Conservation (phyloP, 2,888 invertebrate genomes). For the Drosophila stalkeri region DNA sequence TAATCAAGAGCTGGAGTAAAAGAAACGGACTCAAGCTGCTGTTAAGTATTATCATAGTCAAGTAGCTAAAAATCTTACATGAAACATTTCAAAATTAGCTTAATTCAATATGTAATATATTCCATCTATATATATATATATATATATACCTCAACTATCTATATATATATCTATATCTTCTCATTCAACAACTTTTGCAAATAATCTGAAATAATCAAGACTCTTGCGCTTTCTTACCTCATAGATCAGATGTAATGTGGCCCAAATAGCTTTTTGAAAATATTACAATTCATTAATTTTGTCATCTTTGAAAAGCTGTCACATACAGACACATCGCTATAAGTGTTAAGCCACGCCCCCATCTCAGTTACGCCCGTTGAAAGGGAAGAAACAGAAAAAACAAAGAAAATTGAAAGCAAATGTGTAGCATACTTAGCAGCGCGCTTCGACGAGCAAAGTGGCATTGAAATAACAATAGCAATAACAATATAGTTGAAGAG, state of each 20-base stretch:
- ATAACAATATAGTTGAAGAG: conserved; percentile 35
- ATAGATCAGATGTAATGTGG: background rate
- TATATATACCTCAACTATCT: background rate
- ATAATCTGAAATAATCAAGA: background rate
- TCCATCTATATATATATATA: background rate
- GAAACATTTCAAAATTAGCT: background rate
- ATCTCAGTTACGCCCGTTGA: conserved; percentile 9
- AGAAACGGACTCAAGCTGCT: background rate
- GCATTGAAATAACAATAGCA: conserved; percentile 72
- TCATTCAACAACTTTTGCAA: background rate
- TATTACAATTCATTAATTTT: conserved; percentile 7
- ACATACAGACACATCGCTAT: conserved; percentile 2
- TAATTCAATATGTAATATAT: background rate
- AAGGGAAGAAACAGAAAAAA: conserved; percentile 26
- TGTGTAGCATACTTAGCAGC: conserved; percentile 74
- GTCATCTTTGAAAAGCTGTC: background rate
- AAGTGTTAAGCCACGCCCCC: background rate
- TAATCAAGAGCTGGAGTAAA: background rate
- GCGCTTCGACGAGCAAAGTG: conserved; percentile 58
- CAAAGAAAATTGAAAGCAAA: conserved; percentile 58
- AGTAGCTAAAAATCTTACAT: too few species aligned
- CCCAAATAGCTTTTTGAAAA: background rate
- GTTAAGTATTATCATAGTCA: background rate
- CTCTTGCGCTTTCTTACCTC: background rate
- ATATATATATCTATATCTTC: background rate